These are phyloP conservation scores for Halocynthia roretzi DNA, from an alignment of 23 tunicate genomes.

Conservation along the genomic window DNA sequence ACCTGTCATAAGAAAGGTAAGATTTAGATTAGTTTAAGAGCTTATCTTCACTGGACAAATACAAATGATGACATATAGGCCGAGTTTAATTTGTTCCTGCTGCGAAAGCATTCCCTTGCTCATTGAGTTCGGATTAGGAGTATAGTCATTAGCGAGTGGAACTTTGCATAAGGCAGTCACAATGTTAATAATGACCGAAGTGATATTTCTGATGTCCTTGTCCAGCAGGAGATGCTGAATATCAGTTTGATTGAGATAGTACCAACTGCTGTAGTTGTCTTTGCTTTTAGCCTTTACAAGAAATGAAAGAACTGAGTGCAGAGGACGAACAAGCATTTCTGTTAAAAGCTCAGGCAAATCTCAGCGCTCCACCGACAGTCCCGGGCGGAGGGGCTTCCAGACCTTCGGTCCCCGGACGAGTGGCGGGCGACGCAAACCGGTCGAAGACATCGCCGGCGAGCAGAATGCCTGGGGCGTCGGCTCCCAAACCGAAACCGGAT, in stretches of 20 bases:
- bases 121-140: neutral
- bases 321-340: slow-evolving; percentile 97
- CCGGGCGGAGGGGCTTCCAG: slow-evolving; percentile 1
- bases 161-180: no score
- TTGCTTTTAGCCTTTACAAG: slow-evolving; percentile 33
- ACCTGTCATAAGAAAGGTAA: slow-evolving; percentile 37
- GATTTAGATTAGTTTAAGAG: neutral
- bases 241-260: neutral
- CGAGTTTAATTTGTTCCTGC: slow-evolving; percentile 4
- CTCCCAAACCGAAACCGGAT: slow-evolving; percentile 36
- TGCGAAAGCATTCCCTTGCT: neutral
- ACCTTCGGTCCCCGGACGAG: slow-evolving; percentile 20
- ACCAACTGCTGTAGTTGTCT: neutral
- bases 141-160: neutral
- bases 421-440: slow-evolving; percentile 15
- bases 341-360: slow-evolving; percentile 24
- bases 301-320: slow-evolving; percentile 64
- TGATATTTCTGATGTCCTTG: neutral
- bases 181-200: neutral
- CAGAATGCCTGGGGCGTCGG: slow-evolving; percentile 20
- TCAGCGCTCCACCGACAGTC: slow-evolving; percentile 5
- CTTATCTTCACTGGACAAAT: neutral
- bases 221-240: neutral
- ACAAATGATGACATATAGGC: slow-evolving; percentile 7
- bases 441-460: slow-evolving; percentile 16